Base-by-base conservation (phyloP, 2,888 invertebrate species). In the Ormia ochracea region DNA sequence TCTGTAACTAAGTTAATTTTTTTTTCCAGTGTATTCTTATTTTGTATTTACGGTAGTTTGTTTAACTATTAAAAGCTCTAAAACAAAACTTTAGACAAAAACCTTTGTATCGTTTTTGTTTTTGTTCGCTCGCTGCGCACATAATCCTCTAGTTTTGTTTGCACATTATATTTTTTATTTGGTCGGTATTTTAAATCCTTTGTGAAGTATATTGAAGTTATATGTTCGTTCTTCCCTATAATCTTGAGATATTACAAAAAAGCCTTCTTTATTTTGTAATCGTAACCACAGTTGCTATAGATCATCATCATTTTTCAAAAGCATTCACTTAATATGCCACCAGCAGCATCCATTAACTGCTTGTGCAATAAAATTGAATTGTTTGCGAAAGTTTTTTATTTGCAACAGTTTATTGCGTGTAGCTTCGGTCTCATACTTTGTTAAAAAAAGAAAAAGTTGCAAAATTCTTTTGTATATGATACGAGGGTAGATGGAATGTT, bases 341-440 rank as follows among this genome's bases (percentile, higher is more conserved):
- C 43, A 61, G 61, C 45, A 61, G 31, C n/a, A 28, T 31, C 1
- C 31, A 31, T 61, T 45, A 21, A 45, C 43, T n/a, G n/a, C n/a
- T 61, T 31, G 28, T 61, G 31, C 33, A 61, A 61, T 61, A 31
- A 45, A 61, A 61, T 61, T 61, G 17, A 61, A 61, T 17, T 31
- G n/a, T 61, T 45, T 31, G n/a, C 14, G 38, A 41, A 58, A 58
- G 23, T 9, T 2, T 33, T 61, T 21, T 45, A 38, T 45, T 12
- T 31, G 3, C 5, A 45, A 19, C 19, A 33, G 10, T 21, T 7
- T 3, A 1, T 4, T 19, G 19, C 43, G 43, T 31, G 17, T 17
- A 19, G 28, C 28, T 4, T 6, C 4, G 31, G 17, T 12, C n/a
- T n/a, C 21, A 21, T 19, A 12, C n/a, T 45, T 23, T 45, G 23